A percentile compares a stretch with the other conserved stretches of the same genome.
Evolutionary conservation across 1,140 invertebrate genomes (phyloP).

Genomic region (roundworm (Caenorhabditis elegans)): DNA sequence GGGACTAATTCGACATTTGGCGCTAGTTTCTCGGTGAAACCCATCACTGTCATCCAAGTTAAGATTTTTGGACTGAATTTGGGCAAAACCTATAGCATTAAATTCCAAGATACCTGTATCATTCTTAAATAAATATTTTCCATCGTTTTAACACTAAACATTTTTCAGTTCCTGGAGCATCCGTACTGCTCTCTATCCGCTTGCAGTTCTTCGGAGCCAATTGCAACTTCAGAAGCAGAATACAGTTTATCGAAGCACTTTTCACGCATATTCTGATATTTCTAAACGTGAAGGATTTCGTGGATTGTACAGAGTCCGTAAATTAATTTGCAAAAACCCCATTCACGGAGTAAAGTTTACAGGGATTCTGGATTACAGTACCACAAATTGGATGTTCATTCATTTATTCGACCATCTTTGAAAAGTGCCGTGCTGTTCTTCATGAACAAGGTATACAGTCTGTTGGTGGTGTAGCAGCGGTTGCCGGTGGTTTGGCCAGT

Average conservation of each 20-base stretch:
- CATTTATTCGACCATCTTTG: slow-evolving; percentile 89
- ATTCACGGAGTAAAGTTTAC: not conserved
- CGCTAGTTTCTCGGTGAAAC: too few species aligned
- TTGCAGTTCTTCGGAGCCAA: slow-evolving; percentile 91
- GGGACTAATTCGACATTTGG: too few species aligned
- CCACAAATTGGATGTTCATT: slow-evolving; percentile 46
- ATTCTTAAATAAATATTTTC: not conserved
- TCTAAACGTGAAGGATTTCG: slow-evolving; percentile 78
- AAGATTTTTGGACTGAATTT: too few species aligned
- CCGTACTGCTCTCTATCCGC: slow-evolving; percentile 84
- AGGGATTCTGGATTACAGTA: slow-evolving; percentile 47
- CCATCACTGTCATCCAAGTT: too few species aligned
- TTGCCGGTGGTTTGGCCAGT: slow-evolving; percentile 84
- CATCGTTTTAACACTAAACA: not conserved
- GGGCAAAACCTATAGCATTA: too few species aligned
- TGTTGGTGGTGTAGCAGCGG: slow-evolving; percentile 73
- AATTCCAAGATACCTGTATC: not conserved
- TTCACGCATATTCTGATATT: slow-evolving; percentile 84
- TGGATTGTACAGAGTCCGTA: slow-evolving; percentile 81
- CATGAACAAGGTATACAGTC: slow-evolving; percentile 35
- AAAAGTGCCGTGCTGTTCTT: slow-evolving; percentile 79
- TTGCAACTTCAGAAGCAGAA: slow-evolving; percentile 73
- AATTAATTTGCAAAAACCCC: not conserved
- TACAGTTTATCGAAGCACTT: slow-evolving; percentile 67
- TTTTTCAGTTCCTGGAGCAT: slow-evolving; percentile 68